Evolutionary conservation across 2,797 vertebrate species (phyloP), one percentile per base, ranked within the genome.

Genomic region (Pachyuromys duprasi): DNA sequence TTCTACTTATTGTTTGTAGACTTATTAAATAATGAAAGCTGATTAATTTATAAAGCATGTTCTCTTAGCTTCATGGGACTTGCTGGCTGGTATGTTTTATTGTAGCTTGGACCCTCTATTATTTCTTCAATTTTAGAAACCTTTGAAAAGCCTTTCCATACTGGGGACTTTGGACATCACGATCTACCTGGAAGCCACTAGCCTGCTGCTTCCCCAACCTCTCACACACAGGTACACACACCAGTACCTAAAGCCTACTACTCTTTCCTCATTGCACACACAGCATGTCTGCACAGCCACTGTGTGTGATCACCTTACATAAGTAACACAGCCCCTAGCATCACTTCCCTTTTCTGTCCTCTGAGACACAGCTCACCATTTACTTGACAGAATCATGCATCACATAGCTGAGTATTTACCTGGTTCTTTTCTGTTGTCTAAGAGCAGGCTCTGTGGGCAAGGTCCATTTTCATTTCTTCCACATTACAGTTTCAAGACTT

Each of bases 21-120:
- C 67, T 67, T 87, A 33, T 94, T 78, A 92, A 90, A 74, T 83
- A 91, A 81, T n/a, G 65, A 93, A 90, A 90, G 18, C 14, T 81
- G 12, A 55, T 22, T 93, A 49, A 49, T 49, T 49, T 49, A 9
- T 49, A 7, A 49, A 49, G n/a, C 15, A 78, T 86, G 15, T 12
- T 91, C 80, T 88, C 31, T 86, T 67, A 75, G 55, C 4, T 76
- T 70, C 11, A 11, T 57, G 8, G 62, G 49, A 18, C 28, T 88
- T 91, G n/a, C 26, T 78, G 42, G 31, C 62, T 92, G 86, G 63
- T 62, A 18, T 80, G 82, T 82, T 92, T 94, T 74, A 53, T 42
- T 92, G 12, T 31, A 78, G 33, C 53, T 45, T 78, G 5, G 20
- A 90, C 33, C 4, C 36, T 36, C 15, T 60, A 88, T 79, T 22